phyloP scores from a whole-genome alignment of 2,888 invertebrate species.

The Hirtodrosophila confusa region DNA sequence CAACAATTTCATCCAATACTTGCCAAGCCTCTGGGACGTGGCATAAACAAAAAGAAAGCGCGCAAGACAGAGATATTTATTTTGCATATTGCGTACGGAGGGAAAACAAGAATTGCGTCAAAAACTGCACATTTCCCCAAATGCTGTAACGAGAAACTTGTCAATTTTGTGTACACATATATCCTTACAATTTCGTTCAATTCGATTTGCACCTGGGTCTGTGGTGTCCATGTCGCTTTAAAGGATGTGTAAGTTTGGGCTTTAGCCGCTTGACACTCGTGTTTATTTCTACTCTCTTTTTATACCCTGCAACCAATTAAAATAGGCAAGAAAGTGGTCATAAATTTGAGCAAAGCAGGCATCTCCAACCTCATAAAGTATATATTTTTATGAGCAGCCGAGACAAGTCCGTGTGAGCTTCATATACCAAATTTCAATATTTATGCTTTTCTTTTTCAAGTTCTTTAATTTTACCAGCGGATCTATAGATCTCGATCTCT shows the following conservation, averaged over 20 bases:
- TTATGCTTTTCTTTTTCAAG: no score
- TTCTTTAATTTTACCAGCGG: no score
- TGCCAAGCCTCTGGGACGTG: slow-evolving; percentile 32
- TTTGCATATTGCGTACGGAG: slow-evolving; percentile 43
- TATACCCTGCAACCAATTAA: no score
- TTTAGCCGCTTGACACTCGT: slow-evolving; percentile 41
- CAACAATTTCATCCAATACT: slow-evolving; percentile 62
- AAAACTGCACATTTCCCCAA: slow-evolving; percentile 55
- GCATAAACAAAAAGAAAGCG: slow-evolving; percentile 13
- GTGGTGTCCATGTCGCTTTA: slow-evolving; percentile 27
- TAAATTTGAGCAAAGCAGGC: no score
- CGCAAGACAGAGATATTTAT: slow-evolving; percentile 30
- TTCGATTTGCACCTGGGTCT: slow-evolving; percentile 59
- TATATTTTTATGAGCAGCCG: no score
- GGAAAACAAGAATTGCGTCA: slow-evolving; percentile 8
- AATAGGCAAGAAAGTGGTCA: no score
- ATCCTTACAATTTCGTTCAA: slow-evolving; percentile 50
- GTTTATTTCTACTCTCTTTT: slow-evolving; percentile 34
- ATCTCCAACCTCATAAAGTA: no score
- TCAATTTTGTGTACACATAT: slow-evolving; percentile 48
- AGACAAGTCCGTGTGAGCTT: no score
- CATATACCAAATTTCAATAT: no score
- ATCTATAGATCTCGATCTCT: no score
- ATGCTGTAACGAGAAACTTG: slow-evolving; percentile 27
- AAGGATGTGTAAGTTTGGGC: slow-evolving; percentile 42